phyloP scores from a whole-genome alignment of 1,140 invertebrate species.

The Diorhabda elongata region DNA sequence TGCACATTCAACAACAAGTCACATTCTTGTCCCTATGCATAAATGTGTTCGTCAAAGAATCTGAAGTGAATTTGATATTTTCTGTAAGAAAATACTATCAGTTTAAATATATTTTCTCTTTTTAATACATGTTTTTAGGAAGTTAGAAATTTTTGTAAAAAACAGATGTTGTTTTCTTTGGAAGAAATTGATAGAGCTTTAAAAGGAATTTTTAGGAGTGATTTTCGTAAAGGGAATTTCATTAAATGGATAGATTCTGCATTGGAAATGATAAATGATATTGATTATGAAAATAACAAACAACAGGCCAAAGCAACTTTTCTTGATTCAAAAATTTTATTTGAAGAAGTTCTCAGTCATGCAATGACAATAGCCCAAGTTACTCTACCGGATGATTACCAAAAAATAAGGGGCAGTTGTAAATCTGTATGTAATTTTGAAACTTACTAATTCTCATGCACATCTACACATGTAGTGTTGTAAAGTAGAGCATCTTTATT shows the following conservation, averaged over 20 bases:
- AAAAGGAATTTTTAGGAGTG: neutral
- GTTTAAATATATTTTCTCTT: neutral
- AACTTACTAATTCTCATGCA: too few species aligned
- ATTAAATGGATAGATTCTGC: slow-evolving; percentile 38
- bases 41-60: slow-evolving; percentile 6
- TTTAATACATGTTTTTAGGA: slow-evolving; percentile 26
- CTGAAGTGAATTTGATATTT: neutral
- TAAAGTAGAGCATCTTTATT: too few species aligned
- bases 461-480: too few species aligned
- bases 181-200: slow-evolving; percentile 25
- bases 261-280: slow-evolving; percentile 32
- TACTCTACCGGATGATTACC: slow-evolving; percentile 34
- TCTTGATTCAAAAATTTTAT: slow-evolving; percentile 23
- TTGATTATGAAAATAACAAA: slow-evolving; percentile 27
- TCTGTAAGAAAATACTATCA: neutral
- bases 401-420: slow-evolving; percentile 37
- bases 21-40: neutral
- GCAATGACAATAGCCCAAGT: slow-evolving; percentile 44
- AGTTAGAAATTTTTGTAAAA: slow-evolving; percentile 24
- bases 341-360: slow-evolving; percentile 40
- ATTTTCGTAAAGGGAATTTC: slow-evolving; percentile 31
- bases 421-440: slow-evolving; percentile 21
- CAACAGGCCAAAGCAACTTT: slow-evolving; percentile 13
- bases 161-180: slow-evolving; percentile 30
- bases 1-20: neutral